Base-by-base conservation (phyloP, 2,888 invertebrate species). In the Macaria liturata region DNA sequence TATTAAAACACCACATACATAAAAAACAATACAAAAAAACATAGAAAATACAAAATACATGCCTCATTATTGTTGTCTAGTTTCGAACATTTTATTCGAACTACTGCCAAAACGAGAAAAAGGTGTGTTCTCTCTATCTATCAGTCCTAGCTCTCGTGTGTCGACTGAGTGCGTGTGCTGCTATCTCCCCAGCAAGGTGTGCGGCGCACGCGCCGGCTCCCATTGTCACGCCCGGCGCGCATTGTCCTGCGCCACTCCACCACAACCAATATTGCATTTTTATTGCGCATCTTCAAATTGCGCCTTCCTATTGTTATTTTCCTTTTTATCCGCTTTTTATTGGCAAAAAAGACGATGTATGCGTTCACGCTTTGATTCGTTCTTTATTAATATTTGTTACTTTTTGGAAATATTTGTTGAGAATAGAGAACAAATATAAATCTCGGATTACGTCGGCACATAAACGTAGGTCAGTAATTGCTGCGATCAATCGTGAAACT, bases 241-340 rank as follows among this genome's bases (percentile, higher is more conserved):
- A 78, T 83, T 80, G 80, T 72, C 68, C 74, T 69, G 73, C 71
- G 68, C 79, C 78, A 76, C 75, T 80, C 79, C 78, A 74, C 80
- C 77, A 73, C 80, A 77, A 77, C 72, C 85, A 78, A 87, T 88
- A 91, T 88, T 88, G 81, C 87, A 80, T 87, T 88, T 89, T 90
- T 86, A 90, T 91, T 88, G 84, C 88, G 81, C 88, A 87, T 89
- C 91, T 88, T 90, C 86, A 87, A 82, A 84, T 57, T 52, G 57
- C 45, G 57, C 54, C 46, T 50, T 50, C 43, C 83, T 82, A 81
- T 89, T 90, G 87, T 89, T 86, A 82, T 75, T 81, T 83, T 74
- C 82, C 20, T 20, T 20, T 83, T 83, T 88, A 83, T 85, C 80
- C 74, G 80, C 78, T 87, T 87, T 90, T 89, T 87, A 83, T 78